These are phyloP conservation scores for Netelia fuscicornis DNA, from an alignment of 2,888 invertebrate genomes.

Conservation along the genomic window DNA sequence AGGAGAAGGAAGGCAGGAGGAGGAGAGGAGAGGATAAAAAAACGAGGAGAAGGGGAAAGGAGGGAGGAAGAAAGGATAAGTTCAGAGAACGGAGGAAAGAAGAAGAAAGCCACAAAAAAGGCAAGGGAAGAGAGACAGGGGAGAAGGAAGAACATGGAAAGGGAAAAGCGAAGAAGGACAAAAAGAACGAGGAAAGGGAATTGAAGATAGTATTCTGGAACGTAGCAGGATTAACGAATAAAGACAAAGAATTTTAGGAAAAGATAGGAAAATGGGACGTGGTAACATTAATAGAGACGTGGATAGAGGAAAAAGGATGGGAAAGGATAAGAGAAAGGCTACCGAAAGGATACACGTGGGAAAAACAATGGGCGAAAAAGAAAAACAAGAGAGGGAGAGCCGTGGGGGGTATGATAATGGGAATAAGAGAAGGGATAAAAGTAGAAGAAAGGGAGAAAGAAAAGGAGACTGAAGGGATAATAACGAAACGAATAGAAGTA, in stretches of 20 bases:
- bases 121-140: not conserved
- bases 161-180: not conserved
- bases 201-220: not conserved
- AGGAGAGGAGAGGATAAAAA: not conserved
- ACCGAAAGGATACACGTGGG: not conserved
- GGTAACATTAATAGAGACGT: not conserved
- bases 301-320: not conserved
- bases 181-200: not conserved
- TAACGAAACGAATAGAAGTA: not conserved
- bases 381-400: not conserved
- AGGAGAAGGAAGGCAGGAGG: not conserved
- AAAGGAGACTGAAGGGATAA: not conserved
- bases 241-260: not conserved
- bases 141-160: not conserved
- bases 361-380: conserved; percentile 1
- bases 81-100: not conserved
- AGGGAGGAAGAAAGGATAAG: not conserved
- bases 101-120: not conserved
- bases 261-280: not conserved
- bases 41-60: not conserved
- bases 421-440: not conserved
- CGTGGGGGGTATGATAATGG: not conserved
- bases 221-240: not conserved
- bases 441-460: not conserved
- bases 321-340: not conserved